Percentiles rank a stretch among this genome's conserved stretches.
These are phyloP conservation scores for Felis catus DNA, from an alignment of 2,113 vertebrate genomes.

Conservation along the genomic window DNA sequence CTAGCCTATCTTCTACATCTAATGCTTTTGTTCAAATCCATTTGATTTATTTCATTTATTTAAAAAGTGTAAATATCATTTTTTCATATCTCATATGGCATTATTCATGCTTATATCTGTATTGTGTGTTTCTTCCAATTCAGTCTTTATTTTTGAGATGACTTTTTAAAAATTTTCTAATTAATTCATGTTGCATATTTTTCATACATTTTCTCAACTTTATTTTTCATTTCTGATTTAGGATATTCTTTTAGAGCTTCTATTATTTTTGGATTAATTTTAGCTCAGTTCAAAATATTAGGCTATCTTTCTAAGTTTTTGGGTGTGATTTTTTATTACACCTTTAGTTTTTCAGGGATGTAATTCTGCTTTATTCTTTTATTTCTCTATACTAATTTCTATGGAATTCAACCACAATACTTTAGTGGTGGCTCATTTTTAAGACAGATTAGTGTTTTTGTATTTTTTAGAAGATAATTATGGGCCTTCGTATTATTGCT, in stretches of 20 bases:
- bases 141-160: neutral
- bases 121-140: neutral
- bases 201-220: neutral
- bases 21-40: neutral
- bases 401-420: neutral
- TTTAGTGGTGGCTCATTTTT: neutral
- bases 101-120: neutral
- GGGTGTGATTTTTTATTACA: neutral
- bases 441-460: neutral
- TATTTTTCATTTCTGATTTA: neutral
- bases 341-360: neutral
- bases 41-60: neutral
- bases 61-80: neutral
- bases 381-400: neutral
- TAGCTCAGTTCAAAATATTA: neutral
- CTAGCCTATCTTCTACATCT: neutral
- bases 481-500: neutral
- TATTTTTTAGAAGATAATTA: neutral
- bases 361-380: neutral
- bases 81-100: neutral
- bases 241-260: neutral
- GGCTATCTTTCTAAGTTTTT: neutral
- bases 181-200: neutral
- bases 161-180: neutral
- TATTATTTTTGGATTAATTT: neutral